Evolutionary conservation across 2,797 vertebrate genomes (phyloP).

Genomic region (Enteromius argenteus): DNA sequence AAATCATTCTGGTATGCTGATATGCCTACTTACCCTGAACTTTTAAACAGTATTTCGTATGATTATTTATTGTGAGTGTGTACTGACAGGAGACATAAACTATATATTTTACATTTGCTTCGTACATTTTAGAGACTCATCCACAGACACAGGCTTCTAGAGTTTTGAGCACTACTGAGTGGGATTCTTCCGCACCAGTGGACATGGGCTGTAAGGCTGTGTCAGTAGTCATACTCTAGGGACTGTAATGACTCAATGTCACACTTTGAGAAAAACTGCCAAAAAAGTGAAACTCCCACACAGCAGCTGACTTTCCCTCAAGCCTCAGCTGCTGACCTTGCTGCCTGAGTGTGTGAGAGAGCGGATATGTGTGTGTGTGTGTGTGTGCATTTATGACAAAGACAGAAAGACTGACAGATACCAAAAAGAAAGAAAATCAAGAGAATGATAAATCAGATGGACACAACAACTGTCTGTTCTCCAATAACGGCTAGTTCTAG

Average conservation of each 20-base stretch:
- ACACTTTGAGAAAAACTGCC: slow-evolving; percentile 29
- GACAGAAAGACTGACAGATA: slow-evolving; percentile 11
- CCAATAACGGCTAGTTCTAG: not conserved
- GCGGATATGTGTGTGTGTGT: slow-evolving; percentile 24
- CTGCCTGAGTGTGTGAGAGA: slow-evolving; percentile 25
- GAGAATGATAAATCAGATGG: not conserved
- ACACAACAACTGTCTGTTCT: not conserved
- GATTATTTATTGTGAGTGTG: slow-evolving; percentile 2
- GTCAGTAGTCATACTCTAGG: slow-evolving; percentile 36
- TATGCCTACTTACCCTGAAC: not conserved
- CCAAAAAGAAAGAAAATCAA: not conserved
- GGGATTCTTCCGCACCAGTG: slow-evolving; percentile 9
- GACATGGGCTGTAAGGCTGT: slow-evolving; percentile 8
- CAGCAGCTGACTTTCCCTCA: slow-evolving; percentile 31
- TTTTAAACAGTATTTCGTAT: not conserved
- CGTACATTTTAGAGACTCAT: not conserved
- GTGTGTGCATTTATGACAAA: slow-evolving; percentile 5
- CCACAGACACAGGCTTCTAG: not conserved
- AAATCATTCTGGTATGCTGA: not conserved
- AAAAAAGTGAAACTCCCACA: slow-evolving; percentile 29
- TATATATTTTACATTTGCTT: not conserved
- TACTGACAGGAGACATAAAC: not conserved
- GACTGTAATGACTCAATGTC: slow-evolving; percentile 32
- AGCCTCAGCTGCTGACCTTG: slow-evolving; percentile 27
- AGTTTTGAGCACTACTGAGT: not conserved